Percentiles rank a stretch among this genome's conserved stretches.
Conservation (phyloP, 2,113 vertebrate species). For the Cyprinus carpio region DNA sequence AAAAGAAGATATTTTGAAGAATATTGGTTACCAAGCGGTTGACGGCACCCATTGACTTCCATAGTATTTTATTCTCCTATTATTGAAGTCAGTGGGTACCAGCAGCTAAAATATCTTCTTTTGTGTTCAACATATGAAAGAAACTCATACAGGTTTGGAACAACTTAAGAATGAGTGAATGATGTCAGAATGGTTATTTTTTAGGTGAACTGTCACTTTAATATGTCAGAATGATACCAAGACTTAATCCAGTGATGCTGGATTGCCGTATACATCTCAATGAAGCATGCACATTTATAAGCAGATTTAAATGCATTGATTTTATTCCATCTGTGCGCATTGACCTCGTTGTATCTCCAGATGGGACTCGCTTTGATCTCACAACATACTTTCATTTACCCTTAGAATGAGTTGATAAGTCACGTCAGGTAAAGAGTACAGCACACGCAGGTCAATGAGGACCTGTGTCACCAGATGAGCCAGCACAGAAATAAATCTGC, state of each 20-base stretch:
- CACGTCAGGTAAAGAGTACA: slow-evolving; percentile 25
- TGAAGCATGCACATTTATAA: neutral
- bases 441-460: slow-evolving; percentile 24
- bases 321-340: slow-evolving; percentile 16
- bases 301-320: neutral
- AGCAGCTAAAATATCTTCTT: neutral
- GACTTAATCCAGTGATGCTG: neutral
- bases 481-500: slow-evolving; percentile 31
- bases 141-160: neutral
- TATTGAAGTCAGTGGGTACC: neutral
- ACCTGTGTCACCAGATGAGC: slow-evolving; percentile 23
- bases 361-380: slow-evolving; percentile 16
- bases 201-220: neutral
- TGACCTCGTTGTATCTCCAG: neutral
- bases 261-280: neutral
- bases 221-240: neutral
- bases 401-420: slow-evolving; percentile 1
- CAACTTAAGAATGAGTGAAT: neutral
- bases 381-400: slow-evolving; percentile 1
- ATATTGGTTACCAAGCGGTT: neutral
- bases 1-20: neutral
- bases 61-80: neutral
- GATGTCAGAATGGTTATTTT: neutral
- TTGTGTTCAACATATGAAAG: neutral
- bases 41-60: neutral